Evolutionary conservation across 2,113 vertebrate species (phyloP), one percentile per base, ranked within the genome.

Genomic region (Trichomycterus rosablanca): DNA sequence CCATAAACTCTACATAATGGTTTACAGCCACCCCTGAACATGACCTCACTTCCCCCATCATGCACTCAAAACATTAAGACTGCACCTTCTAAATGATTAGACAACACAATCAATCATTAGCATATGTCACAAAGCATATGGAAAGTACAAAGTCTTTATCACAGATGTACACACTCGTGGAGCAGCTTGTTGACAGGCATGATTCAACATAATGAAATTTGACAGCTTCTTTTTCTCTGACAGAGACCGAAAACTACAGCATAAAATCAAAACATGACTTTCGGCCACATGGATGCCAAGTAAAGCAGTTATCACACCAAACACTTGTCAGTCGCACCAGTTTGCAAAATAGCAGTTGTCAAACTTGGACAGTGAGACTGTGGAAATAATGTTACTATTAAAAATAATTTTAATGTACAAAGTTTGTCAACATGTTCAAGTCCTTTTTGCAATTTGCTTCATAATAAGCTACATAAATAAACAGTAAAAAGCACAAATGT

Each of bases 1-100:
- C 50, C 51, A 62, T 57, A 61, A 61, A 55, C 50, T 71, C 26
- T 66, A 42, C 35, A 51, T 40, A 39, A 55, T 50, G 51, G 68
- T 66, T 62, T 71, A 71, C 44, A 61, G 57, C 50, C 48, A 58
- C 56, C 63, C 44, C 63, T 23, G 46, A 66, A 71, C 65, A 66
- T 37, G 62, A 65, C 68, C 68, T 55, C 58, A 48, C 37, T 61
- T 52, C 55, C 43, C 32, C n/a, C 49, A 34, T 57, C 63, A 66
- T 66, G 63, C 63, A 66, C 57, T 71, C 63, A 51, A 56, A 51
- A 26, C 63, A 71, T 71, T 71, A 66, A 66, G 52, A 62, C 30
- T 23, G 51, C 34, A 46, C 59, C 60, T 71, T 60, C 63, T 66
- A 51, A 8, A 46, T 34, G 28, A 22, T 39, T 48, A 44, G n/a